phyloP scores from a whole-genome alignment of 1,140 invertebrate species.

The Chrysopa pallens region DNA sequence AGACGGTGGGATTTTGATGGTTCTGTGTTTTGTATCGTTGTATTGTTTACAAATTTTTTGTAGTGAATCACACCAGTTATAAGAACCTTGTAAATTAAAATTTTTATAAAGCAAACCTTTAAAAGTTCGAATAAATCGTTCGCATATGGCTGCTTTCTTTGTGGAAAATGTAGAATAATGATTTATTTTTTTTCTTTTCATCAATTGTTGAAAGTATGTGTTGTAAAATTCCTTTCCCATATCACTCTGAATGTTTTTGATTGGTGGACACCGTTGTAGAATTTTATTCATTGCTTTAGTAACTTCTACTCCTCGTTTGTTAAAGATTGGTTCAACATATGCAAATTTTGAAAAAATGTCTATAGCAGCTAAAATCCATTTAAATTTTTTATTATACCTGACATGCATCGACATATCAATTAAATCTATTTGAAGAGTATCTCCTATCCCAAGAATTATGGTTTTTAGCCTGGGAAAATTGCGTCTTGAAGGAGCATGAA shows the following conservation, averaged over 20 bases:
- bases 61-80: constrained; percentile 15
- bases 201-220: constrained; percentile 12
- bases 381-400: constrained; percentile 15
- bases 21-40: constrained; percentile 17
- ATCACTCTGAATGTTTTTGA: constrained; percentile 11
- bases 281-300: background rate
- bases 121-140: constrained; percentile 23
- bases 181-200: constrained; percentile 16
- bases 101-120: constrained; percentile 20
- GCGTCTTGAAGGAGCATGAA: constrained; percentile 10
- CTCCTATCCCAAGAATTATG: constrained; percentile 9
- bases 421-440: constrained; percentile 10
- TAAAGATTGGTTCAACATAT: constrained; percentile 18
- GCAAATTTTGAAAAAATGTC: constrained; percentile 24
- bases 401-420: constrained; percentile 6
- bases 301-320: constrained; percentile 13
- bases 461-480: constrained; percentile 6
- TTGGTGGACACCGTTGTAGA: background rate
- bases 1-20: constrained; percentile 14
- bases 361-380: constrained; percentile 22
- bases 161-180: constrained; percentile 17
- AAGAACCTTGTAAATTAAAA: constrained; percentile 16
- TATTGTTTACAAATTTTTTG: constrained; percentile 12
- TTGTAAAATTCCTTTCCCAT: constrained; percentile 18
- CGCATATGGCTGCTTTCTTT: constrained; percentile 21